A percentile compares a stretch with the other conserved stretches of the same genome.
These are phyloP conservation scores for Lasioglossum zephyrum DNA, from an alignment of 2,888 invertebrate genomes.

Conservation along the genomic window DNA sequence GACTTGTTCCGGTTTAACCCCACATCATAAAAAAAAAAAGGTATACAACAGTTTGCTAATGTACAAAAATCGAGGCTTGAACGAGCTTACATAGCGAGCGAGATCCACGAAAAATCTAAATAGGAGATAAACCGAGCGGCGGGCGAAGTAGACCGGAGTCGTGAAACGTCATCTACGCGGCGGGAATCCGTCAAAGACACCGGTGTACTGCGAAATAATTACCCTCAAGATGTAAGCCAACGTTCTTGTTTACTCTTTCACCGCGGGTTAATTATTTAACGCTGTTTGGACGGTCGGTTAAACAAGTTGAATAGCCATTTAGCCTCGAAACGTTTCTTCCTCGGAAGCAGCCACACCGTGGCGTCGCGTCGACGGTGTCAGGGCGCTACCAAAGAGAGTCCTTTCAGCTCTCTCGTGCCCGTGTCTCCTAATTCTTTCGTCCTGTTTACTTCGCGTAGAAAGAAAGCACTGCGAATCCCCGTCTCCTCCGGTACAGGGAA, in stretches of 20 bases:
- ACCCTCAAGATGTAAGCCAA: background rate
- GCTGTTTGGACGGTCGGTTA: conserved; percentile 19
- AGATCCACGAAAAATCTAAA: background rate
- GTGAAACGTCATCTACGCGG: background rate
- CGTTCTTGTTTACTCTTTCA: background rate
- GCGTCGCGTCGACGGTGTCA: conserved; percentile 9
- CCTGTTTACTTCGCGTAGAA: background rate
- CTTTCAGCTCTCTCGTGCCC: conserved; percentile 16
- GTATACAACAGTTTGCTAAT: too few relatives aligned
- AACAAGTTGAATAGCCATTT: conserved; percentile 32
- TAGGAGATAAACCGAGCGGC: background rate
- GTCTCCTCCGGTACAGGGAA: background rate
- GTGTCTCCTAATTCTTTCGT: conserved; percentile 27
- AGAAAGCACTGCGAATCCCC: background rate
- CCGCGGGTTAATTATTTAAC: conserved; percentile 30
- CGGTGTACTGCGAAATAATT: background rate
- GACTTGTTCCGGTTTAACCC: too few relatives aligned
- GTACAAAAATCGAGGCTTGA: background rate
- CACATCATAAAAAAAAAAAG: too few relatives aligned
- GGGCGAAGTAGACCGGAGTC: background rate
- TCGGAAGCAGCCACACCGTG: background rate
- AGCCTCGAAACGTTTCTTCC: conserved; percentile 22
- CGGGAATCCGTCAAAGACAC: background rate
- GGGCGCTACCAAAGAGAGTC: conserved; percentile 6
- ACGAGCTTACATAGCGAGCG: background rate